phyloP scores from a whole-genome alignment of 2,797 vertebrate genomes.

The Leuciscus waleckii region DNA sequence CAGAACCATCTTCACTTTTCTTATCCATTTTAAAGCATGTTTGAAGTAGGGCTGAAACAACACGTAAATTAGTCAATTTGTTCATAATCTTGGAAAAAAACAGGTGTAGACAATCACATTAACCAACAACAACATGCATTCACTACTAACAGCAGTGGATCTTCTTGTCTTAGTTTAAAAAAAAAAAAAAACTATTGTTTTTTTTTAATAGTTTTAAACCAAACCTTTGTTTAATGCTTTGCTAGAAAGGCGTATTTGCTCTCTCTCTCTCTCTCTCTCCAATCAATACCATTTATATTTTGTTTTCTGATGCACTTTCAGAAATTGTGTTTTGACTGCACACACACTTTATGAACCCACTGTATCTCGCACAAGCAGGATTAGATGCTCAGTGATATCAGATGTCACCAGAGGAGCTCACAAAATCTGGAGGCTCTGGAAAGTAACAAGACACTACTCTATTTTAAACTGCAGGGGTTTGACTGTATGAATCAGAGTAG shows the following conservation, averaged over 20 bases:
- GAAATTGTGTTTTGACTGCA: neutral
- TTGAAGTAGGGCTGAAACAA: no score
- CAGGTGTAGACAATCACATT: neutral
- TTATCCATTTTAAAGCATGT: neutral
- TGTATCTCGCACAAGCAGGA: neutral
- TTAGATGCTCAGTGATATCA: slow-evolving; percentile 10
- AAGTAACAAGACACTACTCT: slow-evolving; percentile 46
- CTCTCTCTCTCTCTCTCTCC: no score
- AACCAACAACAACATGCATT: neutral
- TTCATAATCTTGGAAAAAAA: no score
- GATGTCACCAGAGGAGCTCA: neutral
- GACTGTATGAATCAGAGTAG: neutral
- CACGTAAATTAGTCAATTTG: no score
- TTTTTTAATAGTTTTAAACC: neutral
- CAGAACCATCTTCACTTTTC: neutral
- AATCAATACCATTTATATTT: neutral
- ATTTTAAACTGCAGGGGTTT: slow-evolving; percentile 55
- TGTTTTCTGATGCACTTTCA: neutral
- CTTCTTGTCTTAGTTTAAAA: neutral
- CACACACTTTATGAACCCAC: neutral
- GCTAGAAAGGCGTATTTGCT: neutral
- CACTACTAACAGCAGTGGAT: no score
- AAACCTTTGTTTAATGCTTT: neutral
- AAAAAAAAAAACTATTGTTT: neutral
- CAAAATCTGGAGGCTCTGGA: slow-evolving; percentile 19